Percentiles rank a stretch among this genome's conserved stretches.
Evolutionary conservation across 2,113 vertebrate genomes (phyloP).

Genomic region (Rousettus leschenaultii): DNA sequence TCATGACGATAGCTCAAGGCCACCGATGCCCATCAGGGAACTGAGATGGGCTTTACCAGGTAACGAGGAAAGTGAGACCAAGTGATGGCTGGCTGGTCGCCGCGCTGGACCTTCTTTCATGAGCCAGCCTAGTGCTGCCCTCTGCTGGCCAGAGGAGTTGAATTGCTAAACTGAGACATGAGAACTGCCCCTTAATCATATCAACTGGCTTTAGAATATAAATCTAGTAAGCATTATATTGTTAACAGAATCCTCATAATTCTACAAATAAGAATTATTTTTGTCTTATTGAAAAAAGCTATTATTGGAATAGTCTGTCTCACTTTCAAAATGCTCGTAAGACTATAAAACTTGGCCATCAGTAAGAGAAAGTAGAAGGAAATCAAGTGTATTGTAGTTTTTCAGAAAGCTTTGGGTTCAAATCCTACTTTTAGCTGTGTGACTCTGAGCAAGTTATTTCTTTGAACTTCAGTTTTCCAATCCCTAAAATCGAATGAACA

Average conservation of each 20-base stretch:
- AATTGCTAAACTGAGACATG: neutral
- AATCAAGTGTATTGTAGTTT: neutral
- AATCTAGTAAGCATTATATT: neutral
- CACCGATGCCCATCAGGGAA: neutral
- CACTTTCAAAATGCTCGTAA: neutral
- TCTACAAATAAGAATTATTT: fast-evolving
- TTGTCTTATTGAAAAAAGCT: neutral
- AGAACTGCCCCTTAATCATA: fast-evolving
- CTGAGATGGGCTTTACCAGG: too few relatives aligned
- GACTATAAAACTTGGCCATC: fast-evolving
- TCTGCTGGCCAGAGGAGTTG: neutral
- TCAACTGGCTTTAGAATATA: too few relatives aligned
- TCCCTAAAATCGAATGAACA: neutral
- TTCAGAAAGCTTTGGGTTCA: neutral
- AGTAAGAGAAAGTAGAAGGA: neutral
- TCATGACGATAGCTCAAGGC: fast-evolving
- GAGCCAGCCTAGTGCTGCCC: slow-evolving; percentile 48
- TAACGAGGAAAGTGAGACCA: fast-evolving
- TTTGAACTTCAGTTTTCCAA: neutral
- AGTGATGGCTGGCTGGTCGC: fast-evolving
- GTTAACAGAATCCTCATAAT: too few relatives aligned
- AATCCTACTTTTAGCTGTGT: fast-evolving
- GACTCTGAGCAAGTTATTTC: neutral
- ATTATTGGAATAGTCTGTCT: neutral
- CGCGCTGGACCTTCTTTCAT: fast-evolving